Percentiles rank a stretch among this genome's conserved stretches.
These are phyloP conservation scores for Acrossocheilus fasciatus DNA, from an alignment of 2,797 vertebrate genomes.

Conservation along the genomic window DNA sequence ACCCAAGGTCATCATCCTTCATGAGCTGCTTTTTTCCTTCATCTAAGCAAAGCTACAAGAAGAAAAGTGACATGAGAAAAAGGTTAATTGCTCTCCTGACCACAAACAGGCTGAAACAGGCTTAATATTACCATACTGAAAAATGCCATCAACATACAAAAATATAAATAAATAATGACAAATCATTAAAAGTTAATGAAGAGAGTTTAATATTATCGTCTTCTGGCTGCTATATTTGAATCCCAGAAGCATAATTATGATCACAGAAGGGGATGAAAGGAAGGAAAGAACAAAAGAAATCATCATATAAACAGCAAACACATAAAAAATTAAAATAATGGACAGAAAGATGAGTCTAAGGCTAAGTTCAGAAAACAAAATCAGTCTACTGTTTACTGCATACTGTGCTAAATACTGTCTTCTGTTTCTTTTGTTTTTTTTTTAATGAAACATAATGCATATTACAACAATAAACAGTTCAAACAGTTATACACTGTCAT, in stretches of 20 bases:
- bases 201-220: slow-evolving; percentile 1
- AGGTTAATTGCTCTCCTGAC: slow-evolving; percentile 12
- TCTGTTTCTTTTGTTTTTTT: neutral
- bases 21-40: slow-evolving; percentile 58
- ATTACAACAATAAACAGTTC: neutral
- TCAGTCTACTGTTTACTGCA: neutral
- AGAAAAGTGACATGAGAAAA: neutral
- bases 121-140: neutral
- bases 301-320: neutral
- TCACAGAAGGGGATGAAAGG: slow-evolving; percentile 6
- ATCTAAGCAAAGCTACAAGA: neutral
- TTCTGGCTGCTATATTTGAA: neutral
- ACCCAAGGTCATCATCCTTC: slow-evolving; percentile 65
- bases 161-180: slow-evolving; percentile 10
- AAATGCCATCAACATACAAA: neutral
- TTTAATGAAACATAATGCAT: neutral
- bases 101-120: neutral
- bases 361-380: neutral
- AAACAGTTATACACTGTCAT: neutral
- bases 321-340: neutral
- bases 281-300: slow-evolving; percentile 18
- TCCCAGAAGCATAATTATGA: slow-evolving; percentile 32
- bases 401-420: neutral
- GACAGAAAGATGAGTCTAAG: neutral
- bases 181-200: slow-evolving; percentile 12